Percentiles rank a stretch among this genome's conserved stretches.
These are phyloP conservation scores for Tethea ocularis DNA, from an alignment of 2,888 invertebrate species.

Conservation along the genomic window DNA sequence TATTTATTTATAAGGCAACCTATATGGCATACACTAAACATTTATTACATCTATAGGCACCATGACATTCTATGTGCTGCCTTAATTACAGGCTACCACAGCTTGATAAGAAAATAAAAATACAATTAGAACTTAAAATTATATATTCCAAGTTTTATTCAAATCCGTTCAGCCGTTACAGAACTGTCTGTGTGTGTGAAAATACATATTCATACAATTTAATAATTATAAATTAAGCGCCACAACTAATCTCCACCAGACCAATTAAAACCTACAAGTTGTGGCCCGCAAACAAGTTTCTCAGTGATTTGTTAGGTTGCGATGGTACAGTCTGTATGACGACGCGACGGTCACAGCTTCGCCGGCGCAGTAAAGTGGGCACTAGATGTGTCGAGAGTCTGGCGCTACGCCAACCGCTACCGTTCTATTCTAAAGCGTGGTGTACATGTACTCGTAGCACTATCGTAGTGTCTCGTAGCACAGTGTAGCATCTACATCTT, in stretches of 20 bases:
- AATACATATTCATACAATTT: too few species aligned
- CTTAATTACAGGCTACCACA: too few species aligned
- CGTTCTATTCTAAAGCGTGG: conserved; percentile 34
- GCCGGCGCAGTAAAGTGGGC: conserved; percentile 52
- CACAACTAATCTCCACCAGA: not conserved
- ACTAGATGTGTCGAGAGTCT: conserved; percentile 60
- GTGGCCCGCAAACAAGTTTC: conserved; percentile 23
- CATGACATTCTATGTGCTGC: too few species aligned
- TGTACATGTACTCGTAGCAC: conserved; percentile 14
- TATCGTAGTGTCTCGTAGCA: conserved; percentile 3
- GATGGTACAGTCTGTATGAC: conserved; percentile 37
- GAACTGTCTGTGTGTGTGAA: too few species aligned
- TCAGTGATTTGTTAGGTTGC: conserved; percentile 30
- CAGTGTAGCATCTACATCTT: not conserved
- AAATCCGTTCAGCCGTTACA: too few species aligned
- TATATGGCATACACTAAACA: too few species aligned
- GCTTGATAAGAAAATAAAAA: too few species aligned
- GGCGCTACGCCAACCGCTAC: conserved; percentile 56
- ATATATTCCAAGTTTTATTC: too few species aligned
- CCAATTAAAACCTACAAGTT: conserved; percentile 3
- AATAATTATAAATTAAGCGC: too few species aligned
- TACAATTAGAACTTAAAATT: too few species aligned
- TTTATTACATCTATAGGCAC: too few species aligned
- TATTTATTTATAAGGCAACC: too few species aligned
- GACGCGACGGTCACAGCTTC: conserved; percentile 43